Base-by-base conservation (phyloP, 2,888 invertebrate species). In the Ariolimax columbianus region DNA sequence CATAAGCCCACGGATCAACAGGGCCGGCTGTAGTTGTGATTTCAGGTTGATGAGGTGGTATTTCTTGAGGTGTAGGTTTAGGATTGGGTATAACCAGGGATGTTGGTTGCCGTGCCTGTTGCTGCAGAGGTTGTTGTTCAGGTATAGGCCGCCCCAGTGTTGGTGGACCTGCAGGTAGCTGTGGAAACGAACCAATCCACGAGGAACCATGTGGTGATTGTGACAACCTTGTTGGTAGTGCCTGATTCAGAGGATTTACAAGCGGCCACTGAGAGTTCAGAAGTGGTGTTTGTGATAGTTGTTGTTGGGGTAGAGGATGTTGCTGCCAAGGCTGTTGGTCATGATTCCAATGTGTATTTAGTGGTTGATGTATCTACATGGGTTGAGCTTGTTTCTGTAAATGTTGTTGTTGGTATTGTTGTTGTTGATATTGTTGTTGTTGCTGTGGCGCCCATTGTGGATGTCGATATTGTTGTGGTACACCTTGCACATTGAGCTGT, bases 341-440 rank as follows among this genome's bases (percentile, higher is more conserved):
- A 23, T 78, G 63, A 1, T 59, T 3, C 59, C 63, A 38, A 23
- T 59, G 63, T 36, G 59, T 9, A 19, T 63, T 30, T 36, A 63
- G 51, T 11, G n/a, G 51, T 55, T 30, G 72, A n/a, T n/a, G n/a
- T n/a, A n/a, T n/a, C n/a, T n/a, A n/a, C n/a, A n/a, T n/a, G n/a
- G n/a, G n/a, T n/a, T n/a, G n/a, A n/a, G n/a, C n/a, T 38, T 83
- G 83, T 33, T 36, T 19, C 19, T n/a, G 77, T 14, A 33, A 23
- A 7, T 9, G 47, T 51, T 43, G 77, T 40, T 43, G 82, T 43
- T 36, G 75, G 7, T 3, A 9, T 63, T 73, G 38, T 30, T n/a
- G 23, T 47, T 43, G 77, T 40, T 83, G 83, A 23, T 81, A 55
- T 11, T 81, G 47, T 2, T n/a, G 30, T 19, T 77, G 77, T 26